These are phyloP conservation scores for Lasaia peninsularis DNA, from an alignment of 1,140 invertebrate species.

Conservation along the genomic window DNA sequence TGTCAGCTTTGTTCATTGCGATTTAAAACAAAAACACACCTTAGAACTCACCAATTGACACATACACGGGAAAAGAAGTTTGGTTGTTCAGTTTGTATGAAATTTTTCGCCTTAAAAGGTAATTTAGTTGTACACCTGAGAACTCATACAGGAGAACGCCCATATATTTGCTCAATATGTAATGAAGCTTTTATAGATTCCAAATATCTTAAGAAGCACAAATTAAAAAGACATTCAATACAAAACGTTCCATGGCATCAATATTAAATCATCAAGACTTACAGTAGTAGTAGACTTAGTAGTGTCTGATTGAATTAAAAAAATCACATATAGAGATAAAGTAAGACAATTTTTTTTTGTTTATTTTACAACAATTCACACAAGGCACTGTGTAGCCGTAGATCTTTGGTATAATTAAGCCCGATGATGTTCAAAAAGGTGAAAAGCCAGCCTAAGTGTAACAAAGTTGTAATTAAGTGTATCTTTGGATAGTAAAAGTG, in stretches of 20 bases:
- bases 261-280: conserved; percentile 30
- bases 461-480: too few relatives aligned
- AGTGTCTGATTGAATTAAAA: too few relatives aligned
- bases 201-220: conserved; percentile 75
- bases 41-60: conserved; percentile 76
- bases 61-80: conserved; percentile 76
- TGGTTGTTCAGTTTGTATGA: conserved; percentile 77
- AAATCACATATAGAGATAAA: too few relatives aligned
- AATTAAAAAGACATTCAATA: conserved; percentile 68
- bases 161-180: conserved; percentile 82
- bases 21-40: conserved; percentile 78
- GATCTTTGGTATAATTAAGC: too few relatives aligned
- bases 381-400: too few relatives aligned
- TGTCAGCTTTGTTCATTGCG: conserved; percentile 75
- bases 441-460: too few relatives aligned
- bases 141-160: conserved; percentile 79
- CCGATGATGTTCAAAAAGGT: too few relatives aligned
- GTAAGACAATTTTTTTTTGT: too few relatives aligned
- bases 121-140: conserved; percentile 72
- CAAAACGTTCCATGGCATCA: conserved; percentile 69
- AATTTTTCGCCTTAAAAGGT: conserved; percentile 72
- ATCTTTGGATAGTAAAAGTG: too few relatives aligned
- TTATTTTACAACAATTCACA: too few relatives aligned
- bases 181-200: conserved; percentile 77
- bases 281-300: background rate